Conservation (phyloP, 2,888 invertebrate genomes). For the Pelosia muscerda region DNA sequence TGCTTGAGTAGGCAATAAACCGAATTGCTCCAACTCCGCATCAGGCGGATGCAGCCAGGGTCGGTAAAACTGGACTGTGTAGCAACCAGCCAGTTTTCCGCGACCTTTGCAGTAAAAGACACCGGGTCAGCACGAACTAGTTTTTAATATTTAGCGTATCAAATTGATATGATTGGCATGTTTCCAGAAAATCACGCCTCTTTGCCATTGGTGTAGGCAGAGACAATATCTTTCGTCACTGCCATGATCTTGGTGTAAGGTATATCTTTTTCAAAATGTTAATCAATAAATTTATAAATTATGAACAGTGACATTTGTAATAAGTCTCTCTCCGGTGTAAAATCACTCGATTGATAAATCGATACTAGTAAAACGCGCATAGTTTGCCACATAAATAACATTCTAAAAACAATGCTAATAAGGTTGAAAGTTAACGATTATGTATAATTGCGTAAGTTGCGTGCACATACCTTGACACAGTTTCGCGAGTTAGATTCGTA, state of each 20-base stretch:
- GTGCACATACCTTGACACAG: constrained; percentile 73
- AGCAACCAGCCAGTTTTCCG: constrained; percentile 21
- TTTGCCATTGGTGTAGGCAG: not conserved
- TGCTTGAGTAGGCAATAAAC: constrained; percentile 5
- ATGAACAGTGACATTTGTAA: too few relatives aligned
- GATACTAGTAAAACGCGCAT: constrained; percentile 38
- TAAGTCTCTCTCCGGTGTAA: constrained; percentile 16
- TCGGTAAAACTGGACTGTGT: constrained; percentile 21
- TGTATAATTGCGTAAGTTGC: constrained; percentile 54
- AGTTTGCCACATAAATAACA: constrained; percentile 24
- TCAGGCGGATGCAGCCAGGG: constrained; percentile 21
- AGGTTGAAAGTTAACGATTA: constrained; percentile 46
- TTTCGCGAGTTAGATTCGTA: constrained; percentile 67
- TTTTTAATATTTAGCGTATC: constrained; percentile 2
- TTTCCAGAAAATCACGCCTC: not conserved
- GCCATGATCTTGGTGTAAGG: not conserved
- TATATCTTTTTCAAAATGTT: not conserved
- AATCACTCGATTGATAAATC: constrained; percentile 38
- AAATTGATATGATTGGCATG: not conserved
- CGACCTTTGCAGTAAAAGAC: constrained; percentile 23
- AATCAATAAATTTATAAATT: not conserved
- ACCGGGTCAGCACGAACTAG: constrained; percentile 16
- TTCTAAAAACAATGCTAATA: constrained; percentile 37
- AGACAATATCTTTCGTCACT: not conserved
- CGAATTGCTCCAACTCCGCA: constrained; percentile 14